Evolutionary conservation across 1,140 invertebrate species (phyloP).

Genomic region (Telenomus remus): DNA sequence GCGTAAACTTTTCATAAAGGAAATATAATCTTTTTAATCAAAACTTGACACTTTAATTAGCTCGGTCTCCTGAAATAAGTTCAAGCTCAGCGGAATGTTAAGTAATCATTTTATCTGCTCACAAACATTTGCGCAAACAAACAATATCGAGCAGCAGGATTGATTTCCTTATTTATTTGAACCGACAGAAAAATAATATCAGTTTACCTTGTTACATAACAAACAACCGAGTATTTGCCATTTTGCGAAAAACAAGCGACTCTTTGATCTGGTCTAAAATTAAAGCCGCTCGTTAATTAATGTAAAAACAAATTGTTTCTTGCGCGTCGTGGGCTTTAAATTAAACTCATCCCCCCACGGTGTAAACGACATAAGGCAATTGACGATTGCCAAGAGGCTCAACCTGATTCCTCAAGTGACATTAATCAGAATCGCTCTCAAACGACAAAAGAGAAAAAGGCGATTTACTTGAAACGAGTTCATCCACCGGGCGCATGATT

Average conservation of each 20-base stretch:
- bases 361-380: conserved; percentile 17
- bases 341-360: conserved; percentile 10
- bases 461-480: conserved; percentile 7
- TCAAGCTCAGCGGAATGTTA: no score
- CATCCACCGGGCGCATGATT: conserved; percentile 7
- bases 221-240: no score
- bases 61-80: no score
- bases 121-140: no score
- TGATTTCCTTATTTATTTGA: no score
- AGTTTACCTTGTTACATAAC: conserved; percentile 29
- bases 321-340: conserved; percentile 4
- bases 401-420: conserved; percentile 14
- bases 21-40: no score
- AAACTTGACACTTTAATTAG: no score
- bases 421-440: conserved; percentile 11
- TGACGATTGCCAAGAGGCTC: conserved; percentile 9
- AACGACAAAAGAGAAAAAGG: conserved; percentile 9
- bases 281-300: conserved; percentile 29
- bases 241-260: conserved; percentile 15
- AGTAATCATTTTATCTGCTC: no score
- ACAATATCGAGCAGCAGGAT: no score
- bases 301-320: conserved; percentile 34
- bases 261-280: conserved; percentile 49
- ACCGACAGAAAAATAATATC: neutral
- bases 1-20: no score